Conservation (phyloP, 2,888 invertebrate genomes). For the Ferrisia virgata region DNA sequence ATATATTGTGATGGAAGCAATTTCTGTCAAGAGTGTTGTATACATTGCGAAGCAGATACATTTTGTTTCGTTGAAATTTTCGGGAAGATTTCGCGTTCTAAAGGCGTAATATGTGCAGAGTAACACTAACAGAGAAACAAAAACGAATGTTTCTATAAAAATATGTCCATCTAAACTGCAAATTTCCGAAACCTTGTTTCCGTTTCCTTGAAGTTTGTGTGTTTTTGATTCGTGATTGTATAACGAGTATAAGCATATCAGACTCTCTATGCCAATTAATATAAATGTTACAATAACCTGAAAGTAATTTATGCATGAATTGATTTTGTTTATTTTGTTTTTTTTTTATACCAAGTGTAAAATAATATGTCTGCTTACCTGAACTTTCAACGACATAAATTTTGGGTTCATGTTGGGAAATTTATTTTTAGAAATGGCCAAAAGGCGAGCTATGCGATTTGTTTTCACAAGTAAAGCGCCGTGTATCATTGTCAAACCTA, state of each 20-base stretch:
- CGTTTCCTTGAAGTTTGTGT: background rate
- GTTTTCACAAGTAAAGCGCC: conserved; percentile 73
- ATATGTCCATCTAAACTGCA: background rate
- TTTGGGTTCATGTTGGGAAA: conserved; percentile 67
- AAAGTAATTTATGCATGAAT: too few relatives aligned
- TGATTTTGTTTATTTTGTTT: too few relatives aligned
- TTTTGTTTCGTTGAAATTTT: background rate
- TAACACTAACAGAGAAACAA: background rate
- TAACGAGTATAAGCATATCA: background rate
- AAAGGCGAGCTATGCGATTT: conserved; percentile 70
- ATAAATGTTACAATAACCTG: background rate
- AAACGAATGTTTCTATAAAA: conserved; percentile 59
- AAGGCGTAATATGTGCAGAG: background rate
- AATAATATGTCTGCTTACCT: conserved; percentile 53
- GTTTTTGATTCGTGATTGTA: background rate
- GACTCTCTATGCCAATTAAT: background rate
- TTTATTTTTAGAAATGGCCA: conserved; percentile 69
- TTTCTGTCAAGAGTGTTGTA: background rate
- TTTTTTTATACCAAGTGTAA: too few relatives aligned
- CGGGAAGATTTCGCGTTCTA: background rate
- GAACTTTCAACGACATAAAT: conserved; percentile 63
- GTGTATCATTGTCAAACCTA: conserved; percentile 71
- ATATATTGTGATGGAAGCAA: background rate
- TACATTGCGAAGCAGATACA: background rate
- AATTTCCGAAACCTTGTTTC: background rate